phyloP scores from a whole-genome alignment of 2,113 vertebrate species.

The Solea solea region DNA sequence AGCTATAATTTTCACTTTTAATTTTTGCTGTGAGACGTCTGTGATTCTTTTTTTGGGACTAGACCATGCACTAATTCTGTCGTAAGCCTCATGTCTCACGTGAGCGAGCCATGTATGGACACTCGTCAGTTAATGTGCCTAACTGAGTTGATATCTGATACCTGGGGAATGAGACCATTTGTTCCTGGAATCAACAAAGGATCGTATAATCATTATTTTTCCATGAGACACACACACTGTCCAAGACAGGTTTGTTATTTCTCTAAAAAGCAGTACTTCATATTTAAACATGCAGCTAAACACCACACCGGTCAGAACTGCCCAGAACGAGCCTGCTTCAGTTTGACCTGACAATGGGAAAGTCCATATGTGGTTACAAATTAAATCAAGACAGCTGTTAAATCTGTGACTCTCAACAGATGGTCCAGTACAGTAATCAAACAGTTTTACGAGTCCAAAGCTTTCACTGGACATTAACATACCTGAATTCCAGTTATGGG shows the following conservation, averaged over 20 bases:
- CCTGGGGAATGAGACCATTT: constrained; percentile 6
- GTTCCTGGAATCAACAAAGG: constrained; percentile 7
- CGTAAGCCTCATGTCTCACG: background rate
- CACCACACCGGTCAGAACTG: constrained; percentile 9
- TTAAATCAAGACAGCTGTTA: background rate
- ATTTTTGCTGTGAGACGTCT: background rate
- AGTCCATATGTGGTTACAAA: no score
- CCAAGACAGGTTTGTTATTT: background rate
- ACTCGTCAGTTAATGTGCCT: no score
- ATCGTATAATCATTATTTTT: constrained; percentile 38
- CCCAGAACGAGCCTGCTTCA: constrained; percentile 6
- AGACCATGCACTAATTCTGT: background rate
- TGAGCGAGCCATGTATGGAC: no score
- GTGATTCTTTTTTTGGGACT: background rate
- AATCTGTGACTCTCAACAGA: constrained; percentile 14
- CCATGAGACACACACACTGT: constrained; percentile 16
- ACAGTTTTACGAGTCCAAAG: constrained; percentile 33
- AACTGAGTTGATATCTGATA: background rate
- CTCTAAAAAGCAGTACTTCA: constrained; percentile 26
- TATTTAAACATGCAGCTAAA: constrained; percentile 29
- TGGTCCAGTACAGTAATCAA: constrained; percentile 51
- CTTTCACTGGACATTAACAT: constrained; percentile 15
- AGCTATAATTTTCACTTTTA: background rate
- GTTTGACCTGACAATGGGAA: background rate
- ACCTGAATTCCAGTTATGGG: constrained; percentile 35